phyloP scores from a whole-genome alignment of 2,888 invertebrate species.

The Drosophila koepferae region DNA sequence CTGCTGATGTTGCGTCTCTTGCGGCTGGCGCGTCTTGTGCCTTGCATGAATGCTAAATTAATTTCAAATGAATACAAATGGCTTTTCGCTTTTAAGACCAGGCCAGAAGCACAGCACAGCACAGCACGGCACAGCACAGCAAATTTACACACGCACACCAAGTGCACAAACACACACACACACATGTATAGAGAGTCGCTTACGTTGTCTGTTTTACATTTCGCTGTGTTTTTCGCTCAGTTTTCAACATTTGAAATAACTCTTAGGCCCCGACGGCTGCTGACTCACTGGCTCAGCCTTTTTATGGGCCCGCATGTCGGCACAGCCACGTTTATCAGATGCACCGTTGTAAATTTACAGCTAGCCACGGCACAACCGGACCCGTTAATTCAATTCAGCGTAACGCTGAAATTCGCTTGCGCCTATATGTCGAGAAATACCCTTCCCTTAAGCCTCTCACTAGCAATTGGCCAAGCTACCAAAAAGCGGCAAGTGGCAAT shows the following conservation, averaged over 20 bases:
- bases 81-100: constrained; percentile 80
- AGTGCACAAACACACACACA: constrained; percentile 9
- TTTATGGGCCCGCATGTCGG: constrained; percentile 58
- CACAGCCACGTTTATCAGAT: constrained; percentile 74
- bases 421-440: constrained; percentile 25
- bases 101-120: constrained; percentile 40
- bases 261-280: constrained; percentile 59
- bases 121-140: constrained; percentile 33
- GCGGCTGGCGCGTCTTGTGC: constrained; percentile 56
- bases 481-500: constrained; percentile 39
- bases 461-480: constrained; percentile 6
- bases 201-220: constrained; percentile 73
- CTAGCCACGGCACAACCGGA: constrained; percentile 56
- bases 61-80: constrained; percentile 81
- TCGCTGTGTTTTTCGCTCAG: constrained; percentile 60
- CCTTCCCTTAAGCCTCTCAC: constrained; percentile 4
- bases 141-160: constrained; percentile 38
- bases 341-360: constrained; percentile 75
- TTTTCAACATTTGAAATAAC: constrained; percentile 71
- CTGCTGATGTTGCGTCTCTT: constrained; percentile 61
- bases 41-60: constrained; percentile 81
- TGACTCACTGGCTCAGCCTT: constrained; percentile 61
- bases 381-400: constrained; percentile 78
- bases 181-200: constrained; percentile 33
- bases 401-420: constrained; percentile 53